Percentiles rank a stretch among this genome's conserved stretches.
phyloP scores from a whole-genome alignment of 2,113 vertebrate species.

The Austrofundulus limnaeus region DNA sequence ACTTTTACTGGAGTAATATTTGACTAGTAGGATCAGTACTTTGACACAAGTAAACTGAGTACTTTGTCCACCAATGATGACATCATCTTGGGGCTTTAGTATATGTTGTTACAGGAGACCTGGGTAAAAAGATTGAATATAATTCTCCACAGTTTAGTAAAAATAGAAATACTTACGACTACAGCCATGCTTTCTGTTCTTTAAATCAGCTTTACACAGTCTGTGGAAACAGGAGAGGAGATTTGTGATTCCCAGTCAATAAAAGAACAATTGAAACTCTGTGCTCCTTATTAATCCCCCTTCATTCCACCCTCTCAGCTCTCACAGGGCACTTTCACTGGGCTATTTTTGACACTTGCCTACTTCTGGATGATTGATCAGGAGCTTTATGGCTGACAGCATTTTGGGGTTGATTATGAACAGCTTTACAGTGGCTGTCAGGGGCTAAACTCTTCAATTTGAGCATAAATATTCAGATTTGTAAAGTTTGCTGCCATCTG shows the following conservation, averaged over 20 bases:
- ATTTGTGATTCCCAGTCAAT: conserved; percentile 19
- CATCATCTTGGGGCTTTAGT: too few relatives aligned
- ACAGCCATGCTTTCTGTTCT: conserved; percentile 75
- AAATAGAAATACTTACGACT: conserved; percentile 69
- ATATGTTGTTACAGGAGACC: neutral
- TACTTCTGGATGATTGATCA: conserved; percentile 39
- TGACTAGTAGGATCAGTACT: too few relatives aligned
- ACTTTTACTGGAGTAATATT: too few relatives aligned
- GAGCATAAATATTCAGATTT: neutral
- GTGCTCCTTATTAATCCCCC: conserved; percentile 41
- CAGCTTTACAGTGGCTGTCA: neutral
- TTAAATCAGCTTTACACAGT: conserved; percentile 38
- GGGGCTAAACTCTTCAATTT: neutral
- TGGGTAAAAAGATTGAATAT: neutral
- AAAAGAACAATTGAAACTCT: conserved; percentile 32
- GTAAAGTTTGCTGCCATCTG: too few relatives aligned
- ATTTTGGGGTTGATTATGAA: conserved; percentile 28
- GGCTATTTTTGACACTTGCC: conserved; percentile 46
- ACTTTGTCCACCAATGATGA: too few relatives aligned
- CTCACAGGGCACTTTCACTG: conserved; percentile 11
- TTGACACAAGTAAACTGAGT: too few relatives aligned
- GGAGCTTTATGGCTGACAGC: conserved; percentile 26
- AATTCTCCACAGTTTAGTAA: neutral
- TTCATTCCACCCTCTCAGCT: conserved; percentile 16
- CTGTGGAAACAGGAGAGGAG: conserved; percentile 10